phyloP scores from a whole-genome alignment of 2,113 vertebrate species.

The Aphelocoma coerulescens region DNA sequence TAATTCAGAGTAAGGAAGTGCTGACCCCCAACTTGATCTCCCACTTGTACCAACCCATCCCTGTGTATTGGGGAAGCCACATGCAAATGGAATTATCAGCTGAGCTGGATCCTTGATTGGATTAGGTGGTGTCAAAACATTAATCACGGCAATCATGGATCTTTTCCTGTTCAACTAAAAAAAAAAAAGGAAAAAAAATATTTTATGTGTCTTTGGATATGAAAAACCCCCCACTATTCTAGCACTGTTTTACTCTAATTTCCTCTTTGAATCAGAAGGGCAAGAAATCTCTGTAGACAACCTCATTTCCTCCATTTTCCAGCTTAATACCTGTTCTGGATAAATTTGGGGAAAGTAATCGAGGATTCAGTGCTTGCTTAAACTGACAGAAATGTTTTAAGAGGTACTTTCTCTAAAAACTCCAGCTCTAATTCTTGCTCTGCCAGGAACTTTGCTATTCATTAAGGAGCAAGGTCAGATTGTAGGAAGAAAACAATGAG shows the following conservation, averaged over 20 bases:
- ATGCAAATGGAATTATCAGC: not conserved
- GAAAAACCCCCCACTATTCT: not conserved
- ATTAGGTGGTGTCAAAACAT: not conserved
- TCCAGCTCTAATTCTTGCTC: slow-evolving; percentile 6
- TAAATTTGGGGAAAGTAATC: not conserved
- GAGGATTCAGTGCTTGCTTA: not conserved
- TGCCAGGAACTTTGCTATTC: not conserved
- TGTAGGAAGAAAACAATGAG: not conserved
- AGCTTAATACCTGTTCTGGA: not conserved
- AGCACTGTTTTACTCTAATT: not conserved
- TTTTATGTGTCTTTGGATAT: not conserved
- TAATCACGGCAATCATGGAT: not conserved
- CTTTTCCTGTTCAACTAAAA: not conserved
- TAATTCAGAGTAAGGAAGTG: not conserved
- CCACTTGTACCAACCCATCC: not conserved
- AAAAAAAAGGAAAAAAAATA: not conserved
- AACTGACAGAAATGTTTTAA: slow-evolving; percentile 16
- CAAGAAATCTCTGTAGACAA: not conserved
- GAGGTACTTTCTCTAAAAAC: not conserved
- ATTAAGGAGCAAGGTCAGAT: slow-evolving; percentile 2
- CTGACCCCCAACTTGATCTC: not conserved
- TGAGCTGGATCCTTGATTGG: not conserved
- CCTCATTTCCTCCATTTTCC: not conserved
- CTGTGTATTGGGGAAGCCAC: not conserved
- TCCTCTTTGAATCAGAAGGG: not conserved